Percentiles rank a stretch among this genome's conserved stretches.
phyloP scores from a whole-genome alignment of 35 echinoderm and acorn worm species.

The Ptychodera flava region DNA sequence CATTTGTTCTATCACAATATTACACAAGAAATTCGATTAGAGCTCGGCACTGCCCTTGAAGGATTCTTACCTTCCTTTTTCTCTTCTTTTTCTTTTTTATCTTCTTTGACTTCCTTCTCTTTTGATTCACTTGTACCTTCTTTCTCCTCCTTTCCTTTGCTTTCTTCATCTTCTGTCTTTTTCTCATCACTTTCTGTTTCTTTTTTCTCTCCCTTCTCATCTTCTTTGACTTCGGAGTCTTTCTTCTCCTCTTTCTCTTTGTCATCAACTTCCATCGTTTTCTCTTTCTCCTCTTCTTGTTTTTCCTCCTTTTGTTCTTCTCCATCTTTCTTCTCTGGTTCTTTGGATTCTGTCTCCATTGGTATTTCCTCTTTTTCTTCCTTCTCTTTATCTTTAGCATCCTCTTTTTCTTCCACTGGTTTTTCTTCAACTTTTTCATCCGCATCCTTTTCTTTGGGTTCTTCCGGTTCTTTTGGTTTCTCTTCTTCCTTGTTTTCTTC shows the following conservation, averaged over 20 bases:
- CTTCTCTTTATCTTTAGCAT: not conserved
- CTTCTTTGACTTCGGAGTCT: not conserved
- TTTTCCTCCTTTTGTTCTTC: not conserved
- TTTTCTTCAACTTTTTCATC: not conserved
- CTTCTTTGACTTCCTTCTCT: conserved; percentile 26
- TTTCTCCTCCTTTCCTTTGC: too few relatives aligned
- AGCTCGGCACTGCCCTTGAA: too few relatives aligned
- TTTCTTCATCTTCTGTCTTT: not conserved
- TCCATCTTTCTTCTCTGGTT: conserved; percentile 4
- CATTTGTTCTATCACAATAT: too few relatives aligned
- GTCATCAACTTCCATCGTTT: conserved; percentile 28
- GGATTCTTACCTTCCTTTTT: conserved; percentile 31
- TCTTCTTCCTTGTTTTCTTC: conserved; percentile 14
- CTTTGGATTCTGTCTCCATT: not conserved
- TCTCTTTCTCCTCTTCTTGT: conserved; percentile 8
- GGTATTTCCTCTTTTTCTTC: conserved; percentile 14
- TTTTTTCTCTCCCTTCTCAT: conserved; percentile 8
- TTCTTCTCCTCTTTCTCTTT: not conserved
- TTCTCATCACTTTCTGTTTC: conserved; percentile 5
- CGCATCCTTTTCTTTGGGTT: not conserved
- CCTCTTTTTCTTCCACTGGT: not conserved
- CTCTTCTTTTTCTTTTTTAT: conserved; percentile 23
- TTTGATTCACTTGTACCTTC: too few relatives aligned
- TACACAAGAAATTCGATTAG: too few relatives aligned
- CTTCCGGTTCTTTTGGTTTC: not conserved